A percentile compares a stretch with the other conserved stretches of the same genome.
Evolutionary conservation across 2,797 vertebrate genomes (phyloP).

Genomic region (Enteromius treurensis): DNA sequence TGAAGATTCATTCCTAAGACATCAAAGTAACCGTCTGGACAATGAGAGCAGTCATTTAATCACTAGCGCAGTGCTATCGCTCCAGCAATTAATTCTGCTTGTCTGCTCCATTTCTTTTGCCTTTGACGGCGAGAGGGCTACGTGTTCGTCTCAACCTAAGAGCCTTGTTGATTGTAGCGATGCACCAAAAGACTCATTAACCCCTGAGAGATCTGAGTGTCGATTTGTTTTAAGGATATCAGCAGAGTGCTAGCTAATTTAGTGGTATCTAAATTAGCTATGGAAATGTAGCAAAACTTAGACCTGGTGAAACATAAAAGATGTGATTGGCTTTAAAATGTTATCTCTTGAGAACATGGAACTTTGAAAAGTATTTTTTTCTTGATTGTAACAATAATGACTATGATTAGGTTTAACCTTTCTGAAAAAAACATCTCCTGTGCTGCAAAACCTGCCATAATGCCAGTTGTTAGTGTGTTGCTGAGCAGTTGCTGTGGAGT

Average conservation of each 20-base stretch:
- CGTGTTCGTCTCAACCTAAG: slow-evolving; percentile 18
- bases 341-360: neutral
- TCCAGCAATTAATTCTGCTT: slow-evolving; percentile 56
- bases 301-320: neutral
- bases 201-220: slow-evolving; percentile 6
- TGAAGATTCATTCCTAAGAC: slow-evolving; percentile 57
- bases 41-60: slow-evolving; percentile 55
- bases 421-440: neutral
- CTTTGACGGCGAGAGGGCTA: slow-evolving; percentile 37
- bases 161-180: slow-evolving; percentile 8
- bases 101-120: slow-evolving; percentile 45
- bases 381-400: neutral
- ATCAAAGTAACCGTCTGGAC: slow-evolving; percentile 55
- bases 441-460: neutral
- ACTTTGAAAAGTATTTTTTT: neutral
- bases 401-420: neutral
- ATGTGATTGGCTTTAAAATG: slow-evolving; percentile 3
- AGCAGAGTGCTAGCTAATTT: slow-evolving; percentile 1
- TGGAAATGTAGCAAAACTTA: neutral
- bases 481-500: neutral
- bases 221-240: slow-evolving; percentile 30
- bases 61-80: slow-evolving; percentile 42
- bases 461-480: neutral
- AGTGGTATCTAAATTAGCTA: slow-evolving; percentile 6
- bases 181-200: slow-evolving; percentile 28